Conservation (phyloP, 2,113 vertebrate species). For the Puntigrus tetrazona region DNA sequence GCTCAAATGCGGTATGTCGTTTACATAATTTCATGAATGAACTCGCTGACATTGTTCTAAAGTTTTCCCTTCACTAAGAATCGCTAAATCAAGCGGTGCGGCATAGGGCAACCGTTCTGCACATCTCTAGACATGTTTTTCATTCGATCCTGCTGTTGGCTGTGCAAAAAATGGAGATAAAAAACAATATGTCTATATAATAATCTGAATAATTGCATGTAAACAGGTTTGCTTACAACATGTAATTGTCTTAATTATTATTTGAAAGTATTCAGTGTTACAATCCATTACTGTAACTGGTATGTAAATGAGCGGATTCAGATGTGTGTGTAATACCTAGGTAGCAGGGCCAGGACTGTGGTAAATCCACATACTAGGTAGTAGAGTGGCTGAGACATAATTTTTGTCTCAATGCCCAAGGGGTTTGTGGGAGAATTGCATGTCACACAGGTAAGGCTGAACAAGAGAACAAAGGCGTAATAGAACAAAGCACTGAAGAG, state of each 20-base stretch:
- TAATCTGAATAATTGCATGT: background rate
- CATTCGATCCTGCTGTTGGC: background rate
- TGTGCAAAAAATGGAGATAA: no score
- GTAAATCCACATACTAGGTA: slow-evolving; percentile 83
- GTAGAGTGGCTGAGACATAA: slow-evolving; percentile 82
- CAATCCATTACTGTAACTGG: background rate
- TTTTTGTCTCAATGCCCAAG: slow-evolving; percentile 79
- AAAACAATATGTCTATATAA: no score
- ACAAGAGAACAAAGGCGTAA: slow-evolving; percentile 79
- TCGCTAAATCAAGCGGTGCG: no score
- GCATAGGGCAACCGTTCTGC: background rate
- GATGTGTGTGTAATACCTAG: slow-evolving; percentile 75
- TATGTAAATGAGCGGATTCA: background rate
- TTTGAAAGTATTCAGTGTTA: background rate
- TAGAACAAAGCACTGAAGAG: slow-evolving; percentile 77
- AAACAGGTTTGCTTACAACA: background rate
- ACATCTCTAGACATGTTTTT: background rate
- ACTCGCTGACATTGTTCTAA: no score
- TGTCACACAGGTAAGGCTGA: slow-evolving; percentile 78
- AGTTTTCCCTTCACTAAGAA: no score
- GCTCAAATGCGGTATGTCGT: no score
- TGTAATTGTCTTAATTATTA: no score
- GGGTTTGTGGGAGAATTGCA: slow-evolving; percentile 84
- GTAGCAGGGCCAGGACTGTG: slow-evolving; percentile 82
- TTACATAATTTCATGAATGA: no score